Base-by-base conservation (phyloP, 2,797 vertebrate species). In the Nyctalus aviator region DNA sequence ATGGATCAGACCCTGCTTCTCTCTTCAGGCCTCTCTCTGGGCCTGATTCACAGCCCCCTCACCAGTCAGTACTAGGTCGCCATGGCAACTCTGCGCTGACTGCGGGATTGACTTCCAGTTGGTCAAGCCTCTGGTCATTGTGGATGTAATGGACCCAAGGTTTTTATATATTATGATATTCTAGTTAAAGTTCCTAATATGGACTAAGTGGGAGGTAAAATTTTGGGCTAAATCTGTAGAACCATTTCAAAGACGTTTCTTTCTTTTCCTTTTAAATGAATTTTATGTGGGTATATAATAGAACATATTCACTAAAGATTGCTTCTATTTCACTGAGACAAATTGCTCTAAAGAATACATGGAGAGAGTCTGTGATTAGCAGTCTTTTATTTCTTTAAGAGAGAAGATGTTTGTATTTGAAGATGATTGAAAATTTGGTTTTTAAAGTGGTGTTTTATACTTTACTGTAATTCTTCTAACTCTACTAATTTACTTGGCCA, bases 401-500 rank as follows among this genome's bases (percentile, higher is more conserved):
- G 53, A 85, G 93, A 90, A 30, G 17, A 59, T 83, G 66, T 62
- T 96, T 78, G 41, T 91, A 62, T 85, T 77, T 87, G 64, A 72
- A 8, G 66, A 88, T 89, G 46, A 93, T 77, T 90, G 77, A 94
- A 91, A 91, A 55, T 90, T 13, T 75, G 76, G 84, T 30, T 82
- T 17, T 57, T 75, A 81, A 76, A 93, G 75, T 81, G 75, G 12
- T 77, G 94, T 92, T 95, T 82, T 91, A 78, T 2, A 48, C 37
- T 85, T 84, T 50, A 53, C 68, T 72, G 44, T 53, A 59, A 76
- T 91, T 91, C 35, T 95, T 94, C 57, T 89, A 57, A 62, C 2
- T 32, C 46, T 94, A 68, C 85, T 91, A 94, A 91, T 88, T 93
- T 95, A 79, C 84, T 93, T 94, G 66, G 59, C 46, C 30, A 95